phyloP scores from a whole-genome alignment of 1,140 invertebrate species.

The Wasmannia auropunctata region DNA sequence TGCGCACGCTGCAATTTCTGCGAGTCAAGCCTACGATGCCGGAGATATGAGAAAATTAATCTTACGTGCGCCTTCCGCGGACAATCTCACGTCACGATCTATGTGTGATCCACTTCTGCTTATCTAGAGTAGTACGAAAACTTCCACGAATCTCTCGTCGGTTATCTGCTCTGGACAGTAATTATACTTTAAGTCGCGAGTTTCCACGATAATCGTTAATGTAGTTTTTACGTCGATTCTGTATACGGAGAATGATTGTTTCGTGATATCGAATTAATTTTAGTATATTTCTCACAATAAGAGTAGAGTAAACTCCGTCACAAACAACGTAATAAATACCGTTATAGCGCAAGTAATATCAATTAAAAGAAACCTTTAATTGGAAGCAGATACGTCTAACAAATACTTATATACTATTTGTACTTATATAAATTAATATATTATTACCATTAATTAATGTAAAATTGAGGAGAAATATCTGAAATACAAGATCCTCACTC shows the following conservation, averaged over 20 bases:
- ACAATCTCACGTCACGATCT: constrained; percentile 54
- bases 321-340: background rate
- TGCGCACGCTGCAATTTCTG: constrained; percentile 8
- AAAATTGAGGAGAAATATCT: background rate
- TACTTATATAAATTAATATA: background rate
- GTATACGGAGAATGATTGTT: background rate
- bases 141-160: constrained; percentile 25
- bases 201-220: background rate
- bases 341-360: background rate
- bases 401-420: background rate
- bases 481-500: background rate
- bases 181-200: constrained; percentile 14
- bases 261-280: background rate
- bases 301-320: background rate
- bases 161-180: constrained; percentile 30
- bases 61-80: constrained; percentile 24
- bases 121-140: constrained; percentile 42
- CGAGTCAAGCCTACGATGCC: background rate
- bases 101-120: constrained; percentile 42
- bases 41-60: constrained; percentile 42
- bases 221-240: background rate
- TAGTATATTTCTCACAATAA: background rate
- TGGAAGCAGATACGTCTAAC: background rate
- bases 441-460: background rate
- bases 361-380: background rate